Evolutionary conservation across 1,140 invertebrate genomes (phyloP).

Genomic region (Drosophila ogumai): DNA sequence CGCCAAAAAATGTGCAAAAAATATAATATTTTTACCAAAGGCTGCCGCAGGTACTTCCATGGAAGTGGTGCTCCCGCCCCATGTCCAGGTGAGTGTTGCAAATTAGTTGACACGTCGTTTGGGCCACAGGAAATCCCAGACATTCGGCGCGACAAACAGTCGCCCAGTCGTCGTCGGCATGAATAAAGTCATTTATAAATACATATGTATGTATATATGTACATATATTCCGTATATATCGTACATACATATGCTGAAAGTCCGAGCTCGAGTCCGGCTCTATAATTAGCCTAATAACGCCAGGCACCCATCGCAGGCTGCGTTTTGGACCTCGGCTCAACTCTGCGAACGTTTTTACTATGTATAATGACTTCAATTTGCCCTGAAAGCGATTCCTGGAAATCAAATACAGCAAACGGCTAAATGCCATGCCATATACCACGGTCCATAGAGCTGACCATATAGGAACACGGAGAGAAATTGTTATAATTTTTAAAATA

Average conservation of each 20-base stretch:
- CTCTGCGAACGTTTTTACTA: constrained; percentile 36
- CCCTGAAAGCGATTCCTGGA: constrained; percentile 81
- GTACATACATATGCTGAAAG: constrained; percentile 46
- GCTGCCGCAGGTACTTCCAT: constrained; percentile 78
- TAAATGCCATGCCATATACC: constrained; percentile 74
- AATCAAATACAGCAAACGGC: constrained; percentile 80
- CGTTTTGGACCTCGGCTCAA: constrained; percentile 23
- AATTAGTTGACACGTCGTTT: constrained; percentile 81
- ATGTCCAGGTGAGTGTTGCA: constrained; percentile 72
- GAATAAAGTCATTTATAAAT: constrained; percentile 77
- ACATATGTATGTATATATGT: constrained; percentile 20
- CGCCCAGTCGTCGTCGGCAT: constrained; percentile 60
- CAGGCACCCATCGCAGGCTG: constrained; percentile 38
- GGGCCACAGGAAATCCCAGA: constrained; percentile 53
- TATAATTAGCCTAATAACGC: constrained; percentile 83
- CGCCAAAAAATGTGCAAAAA: constrained; percentile 26
- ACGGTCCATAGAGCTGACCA: constrained; percentile 15
- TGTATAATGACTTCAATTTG: constrained; percentile 81
- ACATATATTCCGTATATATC: not conserved
- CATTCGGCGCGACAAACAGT: constrained; percentile 72
- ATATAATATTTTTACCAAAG: constrained; percentile 40
- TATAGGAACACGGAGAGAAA: constrained; percentile 5
- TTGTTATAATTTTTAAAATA: not conserved
- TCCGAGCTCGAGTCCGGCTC: constrained; percentile 53
- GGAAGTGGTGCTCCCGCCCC: constrained; percentile 64